Evolutionary conservation across 2,113 vertebrate species (phyloP).

Genomic region (Brachirus orientalis): DNA sequence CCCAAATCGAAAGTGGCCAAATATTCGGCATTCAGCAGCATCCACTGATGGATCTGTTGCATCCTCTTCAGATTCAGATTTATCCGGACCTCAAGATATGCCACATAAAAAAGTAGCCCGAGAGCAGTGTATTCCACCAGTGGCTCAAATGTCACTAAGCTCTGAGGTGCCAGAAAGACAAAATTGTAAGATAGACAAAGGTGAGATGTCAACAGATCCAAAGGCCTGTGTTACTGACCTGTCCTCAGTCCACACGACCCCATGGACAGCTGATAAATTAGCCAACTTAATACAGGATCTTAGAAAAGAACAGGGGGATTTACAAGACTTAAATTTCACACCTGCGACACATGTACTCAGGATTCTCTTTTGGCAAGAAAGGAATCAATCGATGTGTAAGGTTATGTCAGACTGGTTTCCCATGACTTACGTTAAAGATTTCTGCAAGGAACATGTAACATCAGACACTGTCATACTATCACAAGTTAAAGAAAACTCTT

Average conservation of each 20-base stretch:
- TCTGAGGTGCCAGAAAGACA: slow-evolving; percentile 2
- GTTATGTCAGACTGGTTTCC: too few relatives aligned
- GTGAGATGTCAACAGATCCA: neutral
- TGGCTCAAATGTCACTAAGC: neutral
- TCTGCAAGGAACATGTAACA: neutral
- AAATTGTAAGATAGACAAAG: neutral
- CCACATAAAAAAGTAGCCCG: neutral
- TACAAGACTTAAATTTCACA: neutral
- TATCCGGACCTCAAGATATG: neutral
- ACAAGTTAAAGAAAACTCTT: slow-evolving; percentile 11
- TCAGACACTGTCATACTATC: slow-evolving; percentile 51
- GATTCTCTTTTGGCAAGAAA: slow-evolving; percentile 48
- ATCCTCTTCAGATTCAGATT: too few relatives aligned
- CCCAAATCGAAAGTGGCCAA: neutral
- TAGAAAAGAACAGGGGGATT: neutral
- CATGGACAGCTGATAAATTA: slow-evolving; percentile 47
- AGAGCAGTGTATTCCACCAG: neutral
- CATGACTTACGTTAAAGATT: neutral
- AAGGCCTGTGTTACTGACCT: neutral
- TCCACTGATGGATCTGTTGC: neutral
- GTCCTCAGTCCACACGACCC: slow-evolving; percentile 27
- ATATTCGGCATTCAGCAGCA: neutral
- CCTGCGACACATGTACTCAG: neutral
- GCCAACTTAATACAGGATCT: neutral
- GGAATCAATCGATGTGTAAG: accelerated